Evolutionary conservation across 2,113 vertebrate species (phyloP), one percentile per base, ranked within the genome.

Genomic region (Zosterops borbonicus): DNA sequence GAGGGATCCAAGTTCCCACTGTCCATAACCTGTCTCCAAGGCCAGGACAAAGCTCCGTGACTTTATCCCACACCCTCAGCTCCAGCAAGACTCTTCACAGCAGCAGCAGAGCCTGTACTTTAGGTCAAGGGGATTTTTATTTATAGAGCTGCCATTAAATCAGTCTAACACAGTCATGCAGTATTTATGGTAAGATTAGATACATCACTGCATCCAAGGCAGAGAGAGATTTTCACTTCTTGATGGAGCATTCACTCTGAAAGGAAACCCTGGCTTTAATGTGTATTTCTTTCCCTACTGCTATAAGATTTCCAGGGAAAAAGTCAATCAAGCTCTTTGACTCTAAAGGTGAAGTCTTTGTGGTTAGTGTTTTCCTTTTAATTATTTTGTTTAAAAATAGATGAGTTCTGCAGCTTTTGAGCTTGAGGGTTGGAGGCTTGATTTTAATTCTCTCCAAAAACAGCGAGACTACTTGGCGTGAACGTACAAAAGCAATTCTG

Each of bases 371-470:
- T 91, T 92, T 93, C 50, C 73, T 82, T 82, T 62, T 76, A 92
- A 92, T 94, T 94, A 93, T 89, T 94, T 93, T 81, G 41, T 87
- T 94, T 91, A 59, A 90, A 90, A 95, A 81, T 78, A 62, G 93
- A 90, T 92, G 79, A 95, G 69, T 87, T 90, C 50, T 79, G 50
- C 39, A 93, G 85, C 63, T 83, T 95, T 86, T 87, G 67, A 74
- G 70, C 92, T 95, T 41, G 91, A 91, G 60, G 56, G 46, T 91
- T 82, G 9, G 52, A 53, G 44, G 37, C 76, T 92, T 79, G 52
- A 37, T 55, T 92, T 92, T 90, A 60, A 93, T 91, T 80, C 68
- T 85, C 31, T 60, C 27, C 49, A 49, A 70, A 89, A 87, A 44
- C 89, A 93, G 47, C 2, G 21, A 76, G 75, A 75, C 44, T 86